Evolutionary conservation across 2,113 vertebrate species (phyloP).

Genomic region (Plecturocebus donacophilus): DNA sequence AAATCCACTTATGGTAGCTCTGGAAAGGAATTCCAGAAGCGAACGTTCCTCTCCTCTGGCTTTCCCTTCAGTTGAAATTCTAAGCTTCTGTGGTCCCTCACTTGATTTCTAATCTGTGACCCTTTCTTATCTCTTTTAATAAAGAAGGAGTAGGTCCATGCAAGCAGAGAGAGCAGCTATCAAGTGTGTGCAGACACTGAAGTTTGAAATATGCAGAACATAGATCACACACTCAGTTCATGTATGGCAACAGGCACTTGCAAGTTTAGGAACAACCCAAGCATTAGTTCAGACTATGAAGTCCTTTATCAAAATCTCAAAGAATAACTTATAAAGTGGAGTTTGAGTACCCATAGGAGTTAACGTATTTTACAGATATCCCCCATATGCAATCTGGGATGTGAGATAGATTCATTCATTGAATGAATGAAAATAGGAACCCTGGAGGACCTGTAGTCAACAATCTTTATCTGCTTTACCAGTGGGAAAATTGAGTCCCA

Average conservation of each 20-base stretch:
- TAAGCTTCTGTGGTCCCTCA: conserved; percentile 3
- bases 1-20: conserved; percentile 34
- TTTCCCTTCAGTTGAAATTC: conserved; percentile 37
- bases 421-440: not conserved
- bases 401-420: not conserved
- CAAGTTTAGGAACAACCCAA: not conserved
- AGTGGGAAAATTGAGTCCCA: not conserved
- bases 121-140: not conserved
- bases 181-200: not conserved
- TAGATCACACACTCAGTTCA: not conserved
- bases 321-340: not conserved
- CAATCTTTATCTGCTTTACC: not conserved
- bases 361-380: not conserved
- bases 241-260: not conserved
- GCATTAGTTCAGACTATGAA: not conserved
- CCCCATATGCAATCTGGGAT: not conserved
- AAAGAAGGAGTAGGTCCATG: not conserved
- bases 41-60: not conserved
- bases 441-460: not conserved
- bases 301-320: not conserved
- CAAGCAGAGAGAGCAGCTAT: not conserved
- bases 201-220: not conserved
- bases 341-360: not conserved
- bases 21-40: conserved; percentile 23
- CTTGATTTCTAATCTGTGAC: conserved; percentile 14